A percentile compares a stretch with the other conserved stretches of the same genome.
These are phyloP conservation scores for Ichneumon xanthorius DNA, from an alignment of 2,888 invertebrate species.

Conservation along the genomic window DNA sequence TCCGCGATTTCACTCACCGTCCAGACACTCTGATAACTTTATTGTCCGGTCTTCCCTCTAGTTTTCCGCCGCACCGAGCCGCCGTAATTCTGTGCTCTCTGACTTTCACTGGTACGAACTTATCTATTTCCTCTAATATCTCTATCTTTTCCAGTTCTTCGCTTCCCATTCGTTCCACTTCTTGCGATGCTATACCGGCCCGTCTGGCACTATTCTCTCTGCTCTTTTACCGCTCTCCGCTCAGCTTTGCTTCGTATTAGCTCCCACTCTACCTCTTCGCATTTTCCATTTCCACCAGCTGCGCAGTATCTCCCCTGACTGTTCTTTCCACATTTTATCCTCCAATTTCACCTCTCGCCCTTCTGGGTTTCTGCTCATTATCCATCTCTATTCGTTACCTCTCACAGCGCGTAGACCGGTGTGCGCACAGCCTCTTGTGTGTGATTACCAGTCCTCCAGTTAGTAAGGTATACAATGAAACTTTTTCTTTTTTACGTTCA, in stretches of 20 bases:
- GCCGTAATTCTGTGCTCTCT: neutral
- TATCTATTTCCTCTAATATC: neutral
- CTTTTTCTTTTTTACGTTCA: neutral
- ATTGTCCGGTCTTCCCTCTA: neutral
- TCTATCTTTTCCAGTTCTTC: neutral
- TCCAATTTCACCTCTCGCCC: neutral
- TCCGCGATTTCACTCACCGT: neutral
- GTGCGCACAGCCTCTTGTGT: neutral
- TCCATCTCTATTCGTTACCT: neutral
- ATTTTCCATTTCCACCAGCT: neutral
- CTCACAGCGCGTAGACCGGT: neutral
- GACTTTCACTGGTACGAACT: neutral
- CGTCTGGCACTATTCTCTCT: neutral
- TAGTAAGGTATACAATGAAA: neutral
- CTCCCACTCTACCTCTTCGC: neutral
- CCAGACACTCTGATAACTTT: neutral
- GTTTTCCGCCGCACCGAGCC: neutral
- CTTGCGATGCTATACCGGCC: neutral
- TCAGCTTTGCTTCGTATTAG: neutral
- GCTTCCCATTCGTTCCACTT: neutral
- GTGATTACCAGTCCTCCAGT: neutral
- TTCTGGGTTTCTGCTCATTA: neutral
- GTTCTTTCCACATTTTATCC: neutral
- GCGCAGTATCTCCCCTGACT: neutral
- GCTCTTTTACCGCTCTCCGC: neutral